A percentile compares a stretch with the other conserved stretches of the same genome.
Evolutionary conservation across 2,113 vertebrate species (phyloP).

Genomic region (Paradisaea rubra): DNA sequence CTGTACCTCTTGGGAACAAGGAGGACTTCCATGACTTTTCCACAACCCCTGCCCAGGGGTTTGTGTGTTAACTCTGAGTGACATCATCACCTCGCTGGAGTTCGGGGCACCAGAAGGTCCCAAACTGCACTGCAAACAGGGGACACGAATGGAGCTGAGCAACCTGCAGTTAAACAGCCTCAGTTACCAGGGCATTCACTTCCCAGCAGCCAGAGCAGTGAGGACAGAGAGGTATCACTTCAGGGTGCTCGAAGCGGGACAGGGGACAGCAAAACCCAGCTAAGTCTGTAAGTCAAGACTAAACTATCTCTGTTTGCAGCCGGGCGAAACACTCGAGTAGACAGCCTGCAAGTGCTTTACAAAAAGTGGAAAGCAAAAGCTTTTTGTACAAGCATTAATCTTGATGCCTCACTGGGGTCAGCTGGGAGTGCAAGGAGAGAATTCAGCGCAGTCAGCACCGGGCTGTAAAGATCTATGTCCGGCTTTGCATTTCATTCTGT

Average conservation of each 20-base stretch:
- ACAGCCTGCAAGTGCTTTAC: not conserved
- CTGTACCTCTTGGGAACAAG: not conserved
- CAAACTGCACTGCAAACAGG: not conserved
- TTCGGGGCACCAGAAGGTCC: not conserved
- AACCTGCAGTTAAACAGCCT: not conserved
- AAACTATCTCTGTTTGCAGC: not conserved
- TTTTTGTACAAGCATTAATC: not conserved
- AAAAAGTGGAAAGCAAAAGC: not conserved
- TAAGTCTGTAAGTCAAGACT: not conserved
- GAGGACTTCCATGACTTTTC: not conserved
- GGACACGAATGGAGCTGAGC: not conserved
- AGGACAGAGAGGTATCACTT: not conserved
- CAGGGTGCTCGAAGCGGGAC: not conserved
- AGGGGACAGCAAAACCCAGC: not conserved
- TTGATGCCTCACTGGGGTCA: not conserved
- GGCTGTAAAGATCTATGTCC: not conserved
- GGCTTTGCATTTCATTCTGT: slow-evolving; percentile 18
- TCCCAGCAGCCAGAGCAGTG: not conserved
- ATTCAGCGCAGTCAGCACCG: not conserved
- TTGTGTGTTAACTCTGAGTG: not conserved
- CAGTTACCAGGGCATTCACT: not conserved
- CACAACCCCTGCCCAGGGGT: not conserved
- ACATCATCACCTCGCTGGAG: not conserved
- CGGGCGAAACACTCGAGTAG: not conserved
- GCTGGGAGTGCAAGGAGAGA: not conserved